phyloP scores from a whole-genome alignment of 2,797 vertebrate genomes.

The Arrhamphus sclerolepis region DNA sequence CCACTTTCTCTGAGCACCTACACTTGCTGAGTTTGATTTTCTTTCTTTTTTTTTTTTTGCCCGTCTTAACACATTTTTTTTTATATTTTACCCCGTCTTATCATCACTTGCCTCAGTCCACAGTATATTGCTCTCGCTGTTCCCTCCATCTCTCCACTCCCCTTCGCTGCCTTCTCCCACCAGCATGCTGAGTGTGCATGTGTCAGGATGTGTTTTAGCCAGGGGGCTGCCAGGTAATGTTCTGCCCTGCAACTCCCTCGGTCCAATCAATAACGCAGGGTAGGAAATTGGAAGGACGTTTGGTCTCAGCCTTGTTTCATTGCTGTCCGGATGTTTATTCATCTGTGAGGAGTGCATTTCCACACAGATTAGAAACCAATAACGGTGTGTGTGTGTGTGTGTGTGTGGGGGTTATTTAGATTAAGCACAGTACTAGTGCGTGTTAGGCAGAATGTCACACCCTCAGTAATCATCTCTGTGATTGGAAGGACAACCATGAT shows the following conservation, averaged over 20 bases:
- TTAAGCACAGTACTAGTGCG: constrained; percentile 7
- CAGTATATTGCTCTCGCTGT: constrained; percentile 12
- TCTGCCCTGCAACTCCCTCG: constrained; percentile 37
- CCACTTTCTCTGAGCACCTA: constrained; percentile 42
- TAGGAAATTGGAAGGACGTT: constrained; percentile 52
- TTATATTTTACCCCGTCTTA: constrained; percentile 24
- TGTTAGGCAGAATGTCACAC: constrained; percentile 4
- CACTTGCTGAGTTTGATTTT: constrained; percentile 62
- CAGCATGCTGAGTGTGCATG: constrained; percentile 16
- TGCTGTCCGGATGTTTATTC: constrained; percentile 10
- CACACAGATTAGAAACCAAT: not conserved
- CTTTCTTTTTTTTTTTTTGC: constrained; percentile 63
- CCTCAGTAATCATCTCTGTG: constrained; percentile 1
- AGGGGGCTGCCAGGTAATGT: constrained; percentile 36
- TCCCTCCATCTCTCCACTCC: constrained; percentile 3
- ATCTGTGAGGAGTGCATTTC: not conserved
- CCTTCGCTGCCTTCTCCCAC: constrained; percentile 16
- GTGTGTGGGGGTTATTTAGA: not conserved
- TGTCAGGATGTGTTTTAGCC: constrained; percentile 21
- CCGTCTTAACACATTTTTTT: constrained; percentile 49
- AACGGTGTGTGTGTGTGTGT: not conserved
- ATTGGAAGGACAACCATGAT: constrained; percentile 41
- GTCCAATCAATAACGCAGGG: constrained; percentile 48
- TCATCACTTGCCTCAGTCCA: constrained; percentile 38
- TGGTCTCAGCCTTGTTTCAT: constrained; percentile 20